phyloP scores from a whole-genome alignment of 2,797 vertebrate genomes.

The Mus spretus region DNA sequence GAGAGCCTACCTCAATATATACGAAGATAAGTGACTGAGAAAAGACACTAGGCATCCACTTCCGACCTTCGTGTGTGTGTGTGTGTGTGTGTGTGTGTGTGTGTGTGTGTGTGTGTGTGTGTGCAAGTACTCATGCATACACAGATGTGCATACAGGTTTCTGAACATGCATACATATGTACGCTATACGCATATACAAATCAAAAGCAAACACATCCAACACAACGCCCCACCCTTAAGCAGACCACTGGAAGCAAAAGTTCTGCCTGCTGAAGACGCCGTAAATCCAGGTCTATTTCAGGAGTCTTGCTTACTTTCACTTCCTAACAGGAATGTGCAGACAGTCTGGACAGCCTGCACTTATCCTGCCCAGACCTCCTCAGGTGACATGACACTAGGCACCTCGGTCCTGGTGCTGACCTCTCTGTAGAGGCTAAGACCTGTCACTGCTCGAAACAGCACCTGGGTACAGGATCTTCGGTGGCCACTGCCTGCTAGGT shows the following conservation, averaged over 20 bases:
- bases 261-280: not conserved
- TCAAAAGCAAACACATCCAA: not conserved
- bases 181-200: not conserved
- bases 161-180: not conserved
- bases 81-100: too few species aligned
- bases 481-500: slow-evolving; percentile 52
- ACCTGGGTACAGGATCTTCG: slow-evolving; percentile 7
- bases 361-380: slow-evolving; percentile 13
- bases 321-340: not conserved
- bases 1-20: not conserved
- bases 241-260: not conserved
- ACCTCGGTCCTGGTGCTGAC: not conserved
- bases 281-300: not conserved
- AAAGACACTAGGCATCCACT: not conserved
- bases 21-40: not conserved
- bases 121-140: not conserved
- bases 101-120: too few species aligned
- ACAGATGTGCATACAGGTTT: not conserved
- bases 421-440: not conserved
- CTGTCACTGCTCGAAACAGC: not conserved
- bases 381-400: not conserved
- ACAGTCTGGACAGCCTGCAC: not conserved
- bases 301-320: not conserved
- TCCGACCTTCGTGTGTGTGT: not conserved
- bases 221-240: not conserved